Conservation (phyloP, 2,888 invertebrate genomes). For the Macrosoma leucophasiata region DNA sequence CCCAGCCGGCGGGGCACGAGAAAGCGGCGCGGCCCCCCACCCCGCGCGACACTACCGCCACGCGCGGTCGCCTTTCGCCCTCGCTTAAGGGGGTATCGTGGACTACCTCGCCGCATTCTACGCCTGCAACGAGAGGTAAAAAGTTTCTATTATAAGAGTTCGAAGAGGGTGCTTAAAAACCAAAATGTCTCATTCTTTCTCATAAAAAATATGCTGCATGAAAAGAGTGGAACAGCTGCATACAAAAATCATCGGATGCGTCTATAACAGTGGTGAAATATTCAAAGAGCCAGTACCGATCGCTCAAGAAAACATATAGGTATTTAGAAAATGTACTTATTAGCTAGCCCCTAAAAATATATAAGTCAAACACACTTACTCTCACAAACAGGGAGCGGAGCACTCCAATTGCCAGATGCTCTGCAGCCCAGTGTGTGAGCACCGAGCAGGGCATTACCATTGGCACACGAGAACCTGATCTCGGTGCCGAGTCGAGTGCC, state of each 20-base stretch:
- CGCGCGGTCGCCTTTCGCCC: conserved; percentile 79
- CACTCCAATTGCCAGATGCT: conserved; percentile 92
- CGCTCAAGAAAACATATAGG: no score
- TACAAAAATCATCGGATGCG: no score
- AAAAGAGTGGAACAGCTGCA: no score
- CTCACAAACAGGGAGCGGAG: conserved; percentile 87
- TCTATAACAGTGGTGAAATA: no score
- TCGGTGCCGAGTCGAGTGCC: conserved; percentile 85
- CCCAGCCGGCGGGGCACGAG: conserved; percentile 86
- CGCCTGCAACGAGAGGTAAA: no score
- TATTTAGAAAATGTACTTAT: no score
- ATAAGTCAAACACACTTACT: no score
- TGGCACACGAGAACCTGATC: conserved; percentile 84
- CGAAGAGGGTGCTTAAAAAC: not conserved
- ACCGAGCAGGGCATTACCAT: conserved; percentile 88
- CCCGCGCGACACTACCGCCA: conserved; percentile 84
- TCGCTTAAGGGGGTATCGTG: conserved; percentile 50
- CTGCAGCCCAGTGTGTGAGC: conserved; percentile 82
- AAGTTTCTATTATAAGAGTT: no score
- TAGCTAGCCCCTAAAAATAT: no score
- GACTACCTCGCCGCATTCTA: conserved; percentile 87
- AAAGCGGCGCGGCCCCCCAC: conserved; percentile 89
- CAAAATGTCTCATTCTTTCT: no score
- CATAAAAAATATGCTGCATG: no score
- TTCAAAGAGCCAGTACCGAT: no score